Conservation (phyloP, 1,140 invertebrate species). For the Euura saliciscinereae region DNA sequence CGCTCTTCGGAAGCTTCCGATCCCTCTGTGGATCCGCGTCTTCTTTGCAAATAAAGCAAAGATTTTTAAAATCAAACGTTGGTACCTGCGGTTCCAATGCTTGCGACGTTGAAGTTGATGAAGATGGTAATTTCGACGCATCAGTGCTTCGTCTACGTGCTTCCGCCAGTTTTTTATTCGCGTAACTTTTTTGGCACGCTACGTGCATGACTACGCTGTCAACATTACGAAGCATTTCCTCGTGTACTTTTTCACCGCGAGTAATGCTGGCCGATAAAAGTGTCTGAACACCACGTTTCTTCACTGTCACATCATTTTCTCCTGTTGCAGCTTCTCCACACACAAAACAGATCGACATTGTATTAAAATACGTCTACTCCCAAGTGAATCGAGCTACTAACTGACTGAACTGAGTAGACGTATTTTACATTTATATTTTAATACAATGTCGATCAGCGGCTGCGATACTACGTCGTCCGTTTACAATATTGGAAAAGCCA, state of each 20-base stretch:
- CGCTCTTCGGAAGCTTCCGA: not conserved
- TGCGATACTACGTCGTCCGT: too few relatives aligned
- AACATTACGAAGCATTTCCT: not conserved
- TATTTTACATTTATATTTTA: too few relatives aligned
- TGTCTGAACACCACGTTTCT: too few relatives aligned
- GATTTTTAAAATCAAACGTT: constrained; percentile 14
- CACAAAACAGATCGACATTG: constrained; percentile 1
- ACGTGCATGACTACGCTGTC: not conserved
- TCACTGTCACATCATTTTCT: not conserved
- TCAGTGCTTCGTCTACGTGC: not conserved
- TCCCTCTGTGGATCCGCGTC: not conserved
- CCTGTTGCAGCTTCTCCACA: not conserved
- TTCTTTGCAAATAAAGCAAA: constrained; percentile 9
- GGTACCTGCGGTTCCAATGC: not conserved
- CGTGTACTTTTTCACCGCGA: constrained; percentile 4
- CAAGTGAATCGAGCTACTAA: too few relatives aligned
- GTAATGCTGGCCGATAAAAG: not conserved
- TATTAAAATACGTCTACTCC: too few relatives aligned
- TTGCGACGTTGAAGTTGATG: not conserved
- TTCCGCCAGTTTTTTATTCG: not conserved
- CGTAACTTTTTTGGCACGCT: constrained; percentile 8
- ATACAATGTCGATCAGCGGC: too few relatives aligned
- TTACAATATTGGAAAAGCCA: too few relatives aligned
- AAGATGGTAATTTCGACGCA: not conserved
- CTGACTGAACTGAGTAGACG: too few relatives aligned